Evolutionary conservation across 2,888 invertebrate species (phyloP).

Genomic region (Parnassius apollo): DNA sequence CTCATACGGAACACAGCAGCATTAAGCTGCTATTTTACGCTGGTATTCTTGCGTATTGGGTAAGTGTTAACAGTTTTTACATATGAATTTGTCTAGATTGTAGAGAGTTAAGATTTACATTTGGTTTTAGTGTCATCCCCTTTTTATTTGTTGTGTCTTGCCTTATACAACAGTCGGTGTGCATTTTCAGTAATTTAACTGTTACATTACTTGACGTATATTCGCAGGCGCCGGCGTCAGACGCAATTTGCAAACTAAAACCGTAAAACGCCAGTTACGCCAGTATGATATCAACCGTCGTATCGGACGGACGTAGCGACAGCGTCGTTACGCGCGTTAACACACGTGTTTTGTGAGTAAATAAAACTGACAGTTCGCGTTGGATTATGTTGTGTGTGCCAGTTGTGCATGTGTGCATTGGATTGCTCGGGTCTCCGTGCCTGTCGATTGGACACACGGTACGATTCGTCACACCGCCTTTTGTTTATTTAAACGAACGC

Average conservation of each 20-base stretch:
- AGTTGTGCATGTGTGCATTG: slow-evolving; percentile 14
- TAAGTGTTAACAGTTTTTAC: no score
- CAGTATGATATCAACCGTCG: slow-evolving; percentile 18
- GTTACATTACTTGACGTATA: slow-evolving; percentile 8
- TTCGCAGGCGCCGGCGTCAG: slow-evolving; percentile 18
- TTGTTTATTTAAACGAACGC: slow-evolving; percentile 12
- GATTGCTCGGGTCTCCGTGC: slow-evolving; percentile 20
- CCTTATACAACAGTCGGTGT: slow-evolving; percentile 1
- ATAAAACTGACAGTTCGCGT: slow-evolving; percentile 19
- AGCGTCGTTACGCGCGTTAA: background rate
- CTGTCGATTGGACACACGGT: slow-evolving; percentile 18
- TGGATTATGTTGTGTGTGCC: slow-evolving; percentile 13
- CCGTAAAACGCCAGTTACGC: background rate
- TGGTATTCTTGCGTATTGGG: no score
- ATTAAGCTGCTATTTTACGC: no score
- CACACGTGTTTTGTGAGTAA: slow-evolving; percentile 22
- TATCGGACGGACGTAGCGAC: slow-evolving; percentile 8
- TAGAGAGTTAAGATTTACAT: no score
- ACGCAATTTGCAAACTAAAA: background rate
- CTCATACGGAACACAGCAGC: no score
- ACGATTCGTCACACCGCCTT: slow-evolving; percentile 12
- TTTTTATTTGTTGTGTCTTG: background rate
- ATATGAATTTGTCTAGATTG: no score
- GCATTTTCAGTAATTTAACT: slow-evolving; percentile 14
- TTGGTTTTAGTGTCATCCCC: no score